These are phyloP conservation scores for Drosophila anomalata DNA, from an alignment of 2,888 invertebrate species.

Conservation along the genomic window DNA sequence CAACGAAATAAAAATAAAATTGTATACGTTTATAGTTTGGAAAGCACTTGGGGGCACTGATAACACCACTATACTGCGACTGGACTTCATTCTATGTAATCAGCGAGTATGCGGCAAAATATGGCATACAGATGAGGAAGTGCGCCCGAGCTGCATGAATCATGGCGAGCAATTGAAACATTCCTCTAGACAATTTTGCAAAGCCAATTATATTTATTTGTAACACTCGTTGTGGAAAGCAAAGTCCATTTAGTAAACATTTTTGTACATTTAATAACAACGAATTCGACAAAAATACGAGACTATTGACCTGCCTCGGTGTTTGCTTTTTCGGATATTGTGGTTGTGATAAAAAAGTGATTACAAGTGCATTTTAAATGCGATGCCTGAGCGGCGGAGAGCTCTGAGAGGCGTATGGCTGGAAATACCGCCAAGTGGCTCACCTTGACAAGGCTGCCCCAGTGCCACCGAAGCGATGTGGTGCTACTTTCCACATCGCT, in stretches of 20 bases:
- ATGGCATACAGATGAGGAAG: conserved; percentile 21
- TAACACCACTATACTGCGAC: conserved; percentile 16
- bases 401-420: conserved; percentile 27
- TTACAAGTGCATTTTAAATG: conserved; percentile 21
- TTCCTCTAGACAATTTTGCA: conserved; percentile 9
- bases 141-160: conserved; percentile 16
- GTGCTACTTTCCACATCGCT: conserved; percentile 59
- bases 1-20: conserved; percentile 6
- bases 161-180: conserved; percentile 12
- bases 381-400: conserved; percentile 1
- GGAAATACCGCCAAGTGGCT: conserved; percentile 39
- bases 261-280: conserved; percentile 7
- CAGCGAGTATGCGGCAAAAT: background rate
- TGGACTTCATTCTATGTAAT: conserved; percentile 1
- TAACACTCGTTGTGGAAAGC: background rate
- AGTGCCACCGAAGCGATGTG: conserved; percentile 27
- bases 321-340: conserved; percentile 12
- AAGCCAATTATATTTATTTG: background rate
- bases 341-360: conserved; percentile 15
- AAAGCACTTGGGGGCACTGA: conserved; percentile 8
- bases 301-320: conserved; percentile 25
- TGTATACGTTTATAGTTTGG: conserved; percentile 3
- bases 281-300: conserved; percentile 1
- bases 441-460: conserved; percentile 41
- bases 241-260: conserved; percentile 1